A percentile compares a stretch with the other conserved stretches of the same genome.
Conservation (phyloP, 2,797 vertebrate species). For the Pseudotriccus pelzelni region DNA sequence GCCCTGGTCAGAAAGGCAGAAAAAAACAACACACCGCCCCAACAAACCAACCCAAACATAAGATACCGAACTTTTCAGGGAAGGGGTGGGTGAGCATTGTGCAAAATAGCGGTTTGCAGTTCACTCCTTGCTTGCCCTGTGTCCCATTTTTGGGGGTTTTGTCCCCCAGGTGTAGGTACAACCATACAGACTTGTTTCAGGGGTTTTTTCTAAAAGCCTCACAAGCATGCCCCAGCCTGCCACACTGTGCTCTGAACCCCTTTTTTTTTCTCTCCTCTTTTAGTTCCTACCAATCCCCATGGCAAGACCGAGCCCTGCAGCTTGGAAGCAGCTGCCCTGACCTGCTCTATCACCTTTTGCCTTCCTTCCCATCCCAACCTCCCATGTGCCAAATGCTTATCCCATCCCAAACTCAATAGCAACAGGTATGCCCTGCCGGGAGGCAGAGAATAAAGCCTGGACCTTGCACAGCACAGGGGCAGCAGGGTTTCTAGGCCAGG, state of each 20-base stretch:
- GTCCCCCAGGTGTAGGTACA: neutral
- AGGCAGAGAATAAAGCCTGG: neutral
- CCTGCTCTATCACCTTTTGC: neutral
- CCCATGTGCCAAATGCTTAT: accelerated
- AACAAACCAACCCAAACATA: constrained; percentile 42
- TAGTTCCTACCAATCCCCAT: neutral
- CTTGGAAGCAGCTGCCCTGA: neutral
- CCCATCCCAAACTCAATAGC: accelerated
- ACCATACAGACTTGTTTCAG: accelerated
- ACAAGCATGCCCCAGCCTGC: accelerated
- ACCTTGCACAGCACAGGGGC: neutral
- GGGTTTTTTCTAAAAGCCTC: neutral
- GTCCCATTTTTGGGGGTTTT: neutral
- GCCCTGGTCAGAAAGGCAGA: neutral
- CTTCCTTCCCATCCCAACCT: neutral
- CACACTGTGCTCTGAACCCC: neutral
- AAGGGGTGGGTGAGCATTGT: neutral
- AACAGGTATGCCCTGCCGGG: neutral
- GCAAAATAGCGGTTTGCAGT: neutral
- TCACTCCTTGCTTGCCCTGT: neutral
- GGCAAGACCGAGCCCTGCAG: neutral
- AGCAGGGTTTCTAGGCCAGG: neutral
- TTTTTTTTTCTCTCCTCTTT: neutral
- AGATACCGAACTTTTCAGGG: neutral
- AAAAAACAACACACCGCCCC: neutral